phyloP scores from a whole-genome alignment of 2,113 vertebrate genomes.

The Dipodomys ordii region DNA sequence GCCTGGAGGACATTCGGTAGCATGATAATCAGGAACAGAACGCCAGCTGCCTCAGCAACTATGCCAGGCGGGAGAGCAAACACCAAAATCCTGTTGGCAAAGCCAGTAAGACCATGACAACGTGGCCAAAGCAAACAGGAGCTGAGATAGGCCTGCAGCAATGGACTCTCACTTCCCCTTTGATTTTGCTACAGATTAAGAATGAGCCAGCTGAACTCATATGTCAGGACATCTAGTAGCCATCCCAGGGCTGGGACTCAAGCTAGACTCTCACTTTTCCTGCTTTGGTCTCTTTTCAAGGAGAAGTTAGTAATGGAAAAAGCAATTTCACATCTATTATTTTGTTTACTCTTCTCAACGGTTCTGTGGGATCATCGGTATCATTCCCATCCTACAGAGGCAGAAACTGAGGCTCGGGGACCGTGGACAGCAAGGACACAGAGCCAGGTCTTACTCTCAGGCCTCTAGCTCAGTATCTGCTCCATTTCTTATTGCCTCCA shows the following conservation, averaged over 20 bases:
- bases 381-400: background rate
- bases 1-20: background rate
- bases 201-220: background rate
- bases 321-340: background rate
- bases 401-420: constrained; percentile 27
- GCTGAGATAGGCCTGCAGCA: constrained; percentile 12
- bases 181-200: background rate
- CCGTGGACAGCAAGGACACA: background rate
- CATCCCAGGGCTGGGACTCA: background rate
- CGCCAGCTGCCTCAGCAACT: constrained; percentile 67
- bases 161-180: background rate
- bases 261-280: background rate
- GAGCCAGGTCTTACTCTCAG: background rate
- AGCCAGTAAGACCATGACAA: constrained; percentile 28
- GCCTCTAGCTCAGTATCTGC: background rate
- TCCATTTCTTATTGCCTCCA: background rate
- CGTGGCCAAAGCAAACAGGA: constrained; percentile 76
- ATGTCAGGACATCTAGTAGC: background rate
- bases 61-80: constrained; percentile 74
- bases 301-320: background rate
- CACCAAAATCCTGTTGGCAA: constrained; percentile 82
- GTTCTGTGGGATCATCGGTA: background rate
- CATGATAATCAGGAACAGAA: constrained; percentile 36
- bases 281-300: background rate
- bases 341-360: background rate